phyloP scores from a whole-genome alignment of 1,140 invertebrate species.

The Antheraea pernyi region DNA sequence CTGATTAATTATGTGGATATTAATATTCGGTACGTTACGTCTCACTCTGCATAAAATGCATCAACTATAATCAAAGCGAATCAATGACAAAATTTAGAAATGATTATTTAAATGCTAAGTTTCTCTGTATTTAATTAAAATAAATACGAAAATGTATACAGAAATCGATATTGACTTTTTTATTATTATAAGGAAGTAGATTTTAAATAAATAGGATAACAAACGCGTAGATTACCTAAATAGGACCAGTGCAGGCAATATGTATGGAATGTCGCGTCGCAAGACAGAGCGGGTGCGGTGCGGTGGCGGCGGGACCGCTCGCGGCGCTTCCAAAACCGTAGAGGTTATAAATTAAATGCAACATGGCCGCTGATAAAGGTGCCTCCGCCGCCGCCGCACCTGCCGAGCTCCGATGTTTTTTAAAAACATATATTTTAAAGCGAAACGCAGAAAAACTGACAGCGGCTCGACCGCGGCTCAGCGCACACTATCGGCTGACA shows the following conservation, averaged over 20 bases:
- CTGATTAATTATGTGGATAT: too few relatives aligned
- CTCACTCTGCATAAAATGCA: too few relatives aligned
- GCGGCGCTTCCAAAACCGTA: slow-evolving; percentile 37
- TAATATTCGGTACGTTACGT: too few relatives aligned
- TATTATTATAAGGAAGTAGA: not conserved
- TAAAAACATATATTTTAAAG: slow-evolving; percentile 51
- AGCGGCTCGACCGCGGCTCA: slow-evolving; percentile 9
- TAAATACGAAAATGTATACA: too few relatives aligned
- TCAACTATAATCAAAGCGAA: too few relatives aligned
- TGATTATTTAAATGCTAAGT: too few relatives aligned
- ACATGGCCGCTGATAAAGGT: slow-evolving; percentile 44
- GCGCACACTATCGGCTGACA: too few relatives aligned
- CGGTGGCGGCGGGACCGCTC: not conserved
- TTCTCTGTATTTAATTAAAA: too few relatives aligned
- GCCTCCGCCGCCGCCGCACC: slow-evolving; percentile 42
- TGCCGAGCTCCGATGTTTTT: slow-evolving; percentile 39
- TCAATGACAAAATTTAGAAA: too few relatives aligned
- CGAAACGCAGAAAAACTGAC: slow-evolving; percentile 55
- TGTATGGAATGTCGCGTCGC: not conserved
- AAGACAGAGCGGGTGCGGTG: not conserved
- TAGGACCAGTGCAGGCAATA: not conserved
- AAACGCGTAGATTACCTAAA: not conserved
- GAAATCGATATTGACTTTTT: not conserved
- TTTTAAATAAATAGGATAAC: not conserved
- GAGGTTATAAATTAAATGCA: slow-evolving; percentile 45